These are phyloP conservation scores for Epizoanthus illoricatus DNA, from an alignment of 92 coral and sea anemone species.

Conservation along the genomic window DNA sequence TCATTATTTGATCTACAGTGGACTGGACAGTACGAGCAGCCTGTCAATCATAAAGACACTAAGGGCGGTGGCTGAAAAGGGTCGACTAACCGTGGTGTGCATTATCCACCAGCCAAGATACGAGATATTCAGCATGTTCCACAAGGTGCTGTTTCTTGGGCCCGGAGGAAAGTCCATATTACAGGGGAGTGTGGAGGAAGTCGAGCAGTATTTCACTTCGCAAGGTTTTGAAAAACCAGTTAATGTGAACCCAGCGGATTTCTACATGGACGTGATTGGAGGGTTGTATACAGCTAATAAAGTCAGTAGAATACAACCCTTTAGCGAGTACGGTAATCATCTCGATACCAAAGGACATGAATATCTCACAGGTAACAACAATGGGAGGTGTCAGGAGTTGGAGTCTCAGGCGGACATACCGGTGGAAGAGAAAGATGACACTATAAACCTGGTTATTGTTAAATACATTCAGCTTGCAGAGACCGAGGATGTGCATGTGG, in stretches of 20 bases:
- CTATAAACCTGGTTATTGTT: too few relatives aligned
- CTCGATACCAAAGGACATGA: too few relatives aligned
- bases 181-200: slow-evolving; percentile 63
- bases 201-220: slow-evolving; percentile 52
- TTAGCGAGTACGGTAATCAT: too few relatives aligned
- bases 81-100: slow-evolving; percentile 66
- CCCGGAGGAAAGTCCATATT: slow-evolving; percentile 80
- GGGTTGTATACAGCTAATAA: slow-evolving; percentile 26
- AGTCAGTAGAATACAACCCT: too few relatives aligned
- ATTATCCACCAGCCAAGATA: slow-evolving; percentile 85
- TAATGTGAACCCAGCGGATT: slow-evolving; percentile 79
- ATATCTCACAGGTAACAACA: too few relatives aligned
- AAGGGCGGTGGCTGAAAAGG: slow-evolving; percentile 76
- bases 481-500: too few relatives aligned
- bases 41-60: slow-evolving; percentile 66
- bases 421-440: too few relatives aligned
- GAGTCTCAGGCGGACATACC: too few relatives aligned
- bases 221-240: slow-evolving; percentile 54
- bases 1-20: slow-evolving; percentile 41
- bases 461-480: too few relatives aligned
- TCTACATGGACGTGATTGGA: slow-evolving; percentile 82
- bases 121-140: slow-evolving; percentile 82
- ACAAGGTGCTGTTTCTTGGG: slow-evolving; percentile 75
- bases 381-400: too few relatives aligned
- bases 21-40: slow-evolving; percentile 83